Conservation (phyloP, 2,113 vertebrate species). For the Pyrgilauda ruficollis region DNA sequence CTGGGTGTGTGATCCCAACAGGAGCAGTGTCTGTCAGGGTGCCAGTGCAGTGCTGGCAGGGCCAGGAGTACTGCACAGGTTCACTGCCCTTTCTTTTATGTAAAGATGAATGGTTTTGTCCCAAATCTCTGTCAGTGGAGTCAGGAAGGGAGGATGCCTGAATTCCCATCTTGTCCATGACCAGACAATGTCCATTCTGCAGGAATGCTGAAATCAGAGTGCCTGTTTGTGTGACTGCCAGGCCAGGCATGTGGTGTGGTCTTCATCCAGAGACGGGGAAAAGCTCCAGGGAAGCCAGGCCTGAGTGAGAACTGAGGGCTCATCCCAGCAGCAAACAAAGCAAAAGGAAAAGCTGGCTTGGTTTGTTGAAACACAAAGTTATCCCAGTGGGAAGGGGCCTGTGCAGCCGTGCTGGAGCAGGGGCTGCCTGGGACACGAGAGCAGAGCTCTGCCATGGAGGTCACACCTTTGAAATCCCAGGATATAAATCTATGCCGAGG, state of each 20-base stretch:
- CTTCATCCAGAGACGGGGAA: accelerated
- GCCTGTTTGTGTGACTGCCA: not conserved
- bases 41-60: not conserved
- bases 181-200: not conserved
- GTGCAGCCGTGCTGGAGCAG: accelerated
- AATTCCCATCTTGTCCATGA: not conserved
- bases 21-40: accelerated
- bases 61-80: accelerated
- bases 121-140: not conserved
- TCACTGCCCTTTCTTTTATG: not conserved
- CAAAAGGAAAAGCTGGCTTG: not conserved
- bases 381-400: not conserved
- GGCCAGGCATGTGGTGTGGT: accelerated
- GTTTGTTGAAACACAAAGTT: not conserved
- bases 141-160: not conserved
- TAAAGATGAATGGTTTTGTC: not conserved
- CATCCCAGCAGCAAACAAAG: not conserved
- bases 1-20: not conserved
- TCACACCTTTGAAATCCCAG: not conserved
- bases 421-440: not conserved
- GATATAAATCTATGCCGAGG: not conserved
- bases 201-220: not conserved
- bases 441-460: not conserved
- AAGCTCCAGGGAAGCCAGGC: not conserved
- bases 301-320: not conserved